Evolutionary conservation across 1,140 invertebrate genomes (phyloP).

Genomic region (Ladona fulva): DNA sequence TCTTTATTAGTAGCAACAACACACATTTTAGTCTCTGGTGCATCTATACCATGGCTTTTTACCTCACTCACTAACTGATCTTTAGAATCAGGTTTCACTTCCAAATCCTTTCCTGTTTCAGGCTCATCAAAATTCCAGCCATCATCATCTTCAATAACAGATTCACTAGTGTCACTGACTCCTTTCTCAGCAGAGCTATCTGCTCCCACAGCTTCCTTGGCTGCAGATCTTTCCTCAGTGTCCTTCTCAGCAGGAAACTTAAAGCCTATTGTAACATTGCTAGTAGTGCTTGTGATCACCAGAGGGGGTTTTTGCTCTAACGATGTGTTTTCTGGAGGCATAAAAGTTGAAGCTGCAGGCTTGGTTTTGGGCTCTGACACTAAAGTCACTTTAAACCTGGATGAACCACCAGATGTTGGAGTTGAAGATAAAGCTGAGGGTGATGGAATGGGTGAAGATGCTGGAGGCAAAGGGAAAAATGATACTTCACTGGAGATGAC

Average conservation of each 20-base stretch:
- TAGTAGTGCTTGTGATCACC: slow-evolving; percentile 19
- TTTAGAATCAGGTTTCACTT: too few relatives aligned
- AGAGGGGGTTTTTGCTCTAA: slow-evolving; percentile 11
- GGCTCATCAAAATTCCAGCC: neutral
- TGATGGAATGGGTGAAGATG: slow-evolving; percentile 25
- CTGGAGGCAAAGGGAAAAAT: neutral
- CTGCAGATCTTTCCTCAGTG: neutral
- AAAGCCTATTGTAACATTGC: slow-evolving; percentile 24
- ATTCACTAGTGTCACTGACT: too few relatives aligned
- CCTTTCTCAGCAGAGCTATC: too few relatives aligned
- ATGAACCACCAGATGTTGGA: slow-evolving; percentile 21
- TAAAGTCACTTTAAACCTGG: slow-evolving; percentile 25
- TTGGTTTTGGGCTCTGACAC: slow-evolving; percentile 21
- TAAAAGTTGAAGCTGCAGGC: neutral
- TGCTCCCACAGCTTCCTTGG: neutral
- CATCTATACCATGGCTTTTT: too few relatives aligned
- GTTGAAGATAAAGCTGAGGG: slow-evolving; percentile 21
- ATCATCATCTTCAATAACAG: neutral
- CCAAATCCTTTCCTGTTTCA: neutral
- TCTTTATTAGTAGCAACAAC: too few relatives aligned
- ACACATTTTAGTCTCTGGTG: too few relatives aligned
- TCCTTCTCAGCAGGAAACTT: slow-evolving; percentile 11
- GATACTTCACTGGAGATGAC: neutral
- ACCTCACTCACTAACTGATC: too few relatives aligned
- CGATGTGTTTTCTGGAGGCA: neutral